Base-by-base conservation (phyloP, 2,888 invertebrate genomes). In the Orthonychiurus folsomi region DNA sequence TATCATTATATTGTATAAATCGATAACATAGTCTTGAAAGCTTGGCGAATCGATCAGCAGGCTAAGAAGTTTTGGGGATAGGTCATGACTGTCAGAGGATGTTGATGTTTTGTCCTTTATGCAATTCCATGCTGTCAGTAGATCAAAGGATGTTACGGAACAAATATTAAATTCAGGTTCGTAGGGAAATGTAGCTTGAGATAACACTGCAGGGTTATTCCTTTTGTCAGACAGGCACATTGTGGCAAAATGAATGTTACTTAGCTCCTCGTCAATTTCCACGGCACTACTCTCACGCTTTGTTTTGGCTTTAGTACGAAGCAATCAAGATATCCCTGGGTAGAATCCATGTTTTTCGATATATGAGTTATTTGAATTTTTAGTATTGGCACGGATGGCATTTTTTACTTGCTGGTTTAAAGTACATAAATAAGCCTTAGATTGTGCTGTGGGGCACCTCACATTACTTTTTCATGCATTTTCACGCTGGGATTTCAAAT, bases 331-430 rank as follows among this genome's bases (percentile, higher is more conserved):
- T 5, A 52, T 52, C 5, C 52, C 52, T 9, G 20, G 52, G 12
- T n/a, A 52, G 20, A 52, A 52, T 12, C 52, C 52, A n/a, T 23
- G 5, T n/a, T 52, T 23, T 20, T 52, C 52, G n/a, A 52, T 52
- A 9, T 9, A 20, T 21, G n/a, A 21, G n/a, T 52, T 52, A 20
- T 12, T 52, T 9, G 3, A n/a, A 23, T 52, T 52, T 20, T n/a
- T 20, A 12, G 24, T 52, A 20, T 52, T 20, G n/a, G 9, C 5
- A 12, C 52, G 5, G 20, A 52, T 52, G 5, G 12, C 52, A 21
- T 21, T 20, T 52, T 52, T 52, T 5, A 52, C n/a, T 5, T 5
- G 5, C 24, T 20, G 5, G 24, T 52, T 52, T 52, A 52, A 3
- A 3, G 5, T 23, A 5, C 3, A 20, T 9, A 52, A 23, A 12